Base-by-base conservation (phyloP, 2,113 vertebrate genomes). In the Macheiramphus alcinus region DNA sequence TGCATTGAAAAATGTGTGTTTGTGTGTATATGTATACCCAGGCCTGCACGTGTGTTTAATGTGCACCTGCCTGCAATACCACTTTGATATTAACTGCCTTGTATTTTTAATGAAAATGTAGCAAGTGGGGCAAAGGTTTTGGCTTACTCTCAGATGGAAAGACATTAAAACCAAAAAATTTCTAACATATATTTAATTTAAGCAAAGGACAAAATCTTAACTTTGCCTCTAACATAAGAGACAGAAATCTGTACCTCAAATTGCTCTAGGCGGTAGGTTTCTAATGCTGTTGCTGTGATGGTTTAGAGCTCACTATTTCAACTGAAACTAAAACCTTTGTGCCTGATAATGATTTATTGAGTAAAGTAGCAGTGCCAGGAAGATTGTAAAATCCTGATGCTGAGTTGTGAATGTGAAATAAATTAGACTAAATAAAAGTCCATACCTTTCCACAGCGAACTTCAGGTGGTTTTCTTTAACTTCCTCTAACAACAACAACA, bases 341-440 rank as follows among this genome's bases (percentile, higher is more conserved):
- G 97, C 97, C 98, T 97, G 81, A 96, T 96, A 52, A 74, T 58
- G 75, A 94, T 83, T 95, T 94, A 88, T 47, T 80, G 87, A 94
- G 80, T 80, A 84, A 97, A 92, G 85, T 50, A 95, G 95, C 88
- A 52, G 56, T 63, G 80, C 63, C 88, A 88, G 95, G 94, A 95
- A 62, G 67, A 71, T n/a, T 27, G 75, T 63, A 36, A 96, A 74
- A 47, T 27, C 86, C 86, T 96, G 96, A 91, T 86, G 88, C 80
- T 36, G 42, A 94, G 85, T 91, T 91, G 84, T 93, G 96, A 97
- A 95, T 97, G 97, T 97, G 96, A 98, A 98, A 88, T 91, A 93
- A 96, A 94, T 91, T 84, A 94, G 96, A 95, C 81, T 90, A 93
- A 92, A 98, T 98, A 98, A 97, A 97, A 97, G 74, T 88, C 81